phyloP scores from a whole-genome alignment of 2,888 invertebrate species.

The Heliconius hortense region DNA sequence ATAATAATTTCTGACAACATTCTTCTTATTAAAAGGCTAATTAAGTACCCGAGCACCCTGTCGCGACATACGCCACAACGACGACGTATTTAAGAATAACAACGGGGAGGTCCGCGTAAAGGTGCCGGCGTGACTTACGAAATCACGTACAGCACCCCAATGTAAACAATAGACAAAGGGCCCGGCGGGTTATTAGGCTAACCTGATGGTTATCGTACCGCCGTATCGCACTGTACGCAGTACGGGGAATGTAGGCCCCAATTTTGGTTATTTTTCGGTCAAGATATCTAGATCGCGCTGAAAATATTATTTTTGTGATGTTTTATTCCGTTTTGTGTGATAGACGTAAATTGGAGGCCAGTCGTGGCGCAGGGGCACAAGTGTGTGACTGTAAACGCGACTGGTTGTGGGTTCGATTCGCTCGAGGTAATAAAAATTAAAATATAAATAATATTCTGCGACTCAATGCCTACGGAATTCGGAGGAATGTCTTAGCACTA shows the following conservation, averaged over 20 bases:
- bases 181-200: conserved; percentile 70
- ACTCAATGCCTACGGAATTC: too few species aligned
- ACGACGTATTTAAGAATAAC: conserved; percentile 70
- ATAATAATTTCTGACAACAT: conserved; percentile 9
- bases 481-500: too few species aligned
- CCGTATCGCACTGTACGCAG: conserved; percentile 50
- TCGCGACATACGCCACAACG: conserved; percentile 56
- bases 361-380: too few species aligned
- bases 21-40: conserved; percentile 23
- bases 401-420: too few species aligned
- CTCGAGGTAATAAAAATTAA: too few species aligned
- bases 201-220: conserved; percentile 61
- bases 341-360: not conserved
- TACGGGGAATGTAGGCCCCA: conserved; percentile 50
- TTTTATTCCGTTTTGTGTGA: not conserved
- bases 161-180: conserved; percentile 81
- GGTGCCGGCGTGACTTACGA: conserved; percentile 76
- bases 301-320: conserved; percentile 14
- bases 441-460: too few species aligned
- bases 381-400: too few species aligned
- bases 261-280: conserved; percentile 55
- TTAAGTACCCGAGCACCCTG: conserved; percentile 52
- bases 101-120: conserved; percentile 77
- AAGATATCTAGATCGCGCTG: conserved; percentile 58
- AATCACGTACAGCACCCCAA: conserved; percentile 77